phyloP scores from a whole-genome alignment of 2,113 vertebrate genomes.

The Chionodraco myersi region DNA sequence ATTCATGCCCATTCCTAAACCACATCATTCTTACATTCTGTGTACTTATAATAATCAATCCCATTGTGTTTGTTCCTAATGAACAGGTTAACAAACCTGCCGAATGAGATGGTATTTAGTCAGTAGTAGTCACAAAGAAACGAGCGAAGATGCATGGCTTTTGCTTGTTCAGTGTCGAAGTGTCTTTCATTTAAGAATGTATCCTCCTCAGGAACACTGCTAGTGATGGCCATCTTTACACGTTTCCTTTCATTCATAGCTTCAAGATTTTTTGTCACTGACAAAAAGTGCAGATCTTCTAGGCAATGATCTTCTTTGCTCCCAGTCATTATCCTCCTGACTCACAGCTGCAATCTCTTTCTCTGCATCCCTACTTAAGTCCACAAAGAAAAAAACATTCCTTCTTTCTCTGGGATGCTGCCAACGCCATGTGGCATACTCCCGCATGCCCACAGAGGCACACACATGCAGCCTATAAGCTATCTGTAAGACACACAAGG shows the following conservation, averaged over 20 bases:
- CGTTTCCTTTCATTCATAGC: not conserved
- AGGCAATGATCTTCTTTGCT: conserved; percentile 15
- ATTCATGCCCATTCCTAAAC: not conserved
- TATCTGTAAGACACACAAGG: conserved; percentile 23
- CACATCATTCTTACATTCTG: not conserved
- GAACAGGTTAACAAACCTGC: too few species aligned
- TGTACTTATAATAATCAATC: too few species aligned
- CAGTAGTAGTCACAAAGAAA: too few species aligned
- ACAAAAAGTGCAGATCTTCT: not conserved
- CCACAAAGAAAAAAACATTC: not conserved
- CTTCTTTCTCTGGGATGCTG: not conserved
- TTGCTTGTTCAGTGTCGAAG: too few species aligned
- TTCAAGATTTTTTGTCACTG: not conserved
- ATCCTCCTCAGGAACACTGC: too few species aligned
- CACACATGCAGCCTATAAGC: conserved; percentile 8
- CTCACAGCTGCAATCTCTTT: conserved; percentile 66
- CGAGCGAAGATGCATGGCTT: too few species aligned
- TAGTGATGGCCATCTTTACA: too few species aligned
- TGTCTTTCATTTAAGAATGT: too few species aligned
- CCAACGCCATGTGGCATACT: conserved; percentile 11
- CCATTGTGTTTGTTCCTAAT: too few species aligned
- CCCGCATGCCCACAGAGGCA: not conserved
- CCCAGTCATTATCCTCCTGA: conserved; percentile 31
- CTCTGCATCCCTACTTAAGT: conserved; percentile 19
- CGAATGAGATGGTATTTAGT: too few species aligned